phyloP scores from a whole-genome alignment of 2,888 invertebrate genomes.

The Neoscelio sp. region DNA sequence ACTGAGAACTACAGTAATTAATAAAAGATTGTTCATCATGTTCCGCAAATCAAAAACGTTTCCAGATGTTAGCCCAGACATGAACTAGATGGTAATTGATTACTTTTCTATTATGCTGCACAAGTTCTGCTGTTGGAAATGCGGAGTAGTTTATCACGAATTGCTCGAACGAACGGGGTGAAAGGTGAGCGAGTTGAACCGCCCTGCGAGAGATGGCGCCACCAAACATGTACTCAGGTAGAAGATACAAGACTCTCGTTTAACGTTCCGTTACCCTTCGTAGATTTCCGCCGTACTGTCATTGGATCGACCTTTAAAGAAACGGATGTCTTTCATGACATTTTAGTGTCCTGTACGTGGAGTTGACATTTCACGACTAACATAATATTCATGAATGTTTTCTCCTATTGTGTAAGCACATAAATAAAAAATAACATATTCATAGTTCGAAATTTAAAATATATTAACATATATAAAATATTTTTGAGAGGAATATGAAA shows the following conservation, averaged over 20 bases:
- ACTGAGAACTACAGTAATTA: too few relatives aligned
- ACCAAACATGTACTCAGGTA: constrained; percentile 15
- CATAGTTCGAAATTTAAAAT: too few relatives aligned
- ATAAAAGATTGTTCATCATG: too few relatives aligned
- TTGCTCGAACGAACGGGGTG: constrained; percentile 70
- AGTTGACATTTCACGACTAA: constrained; percentile 44
- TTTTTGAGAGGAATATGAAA: too few relatives aligned
- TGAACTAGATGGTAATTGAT: constrained; percentile 67
- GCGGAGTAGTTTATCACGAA: constrained; percentile 49
- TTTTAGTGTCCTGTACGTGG: constrained; percentile 28
- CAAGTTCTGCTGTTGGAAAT: constrained; percentile 65
- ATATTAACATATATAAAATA: too few relatives aligned
- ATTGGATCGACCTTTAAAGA: constrained; percentile 57
- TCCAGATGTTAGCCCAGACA: constrained; percentile 36
- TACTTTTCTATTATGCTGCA: constrained; percentile 20
- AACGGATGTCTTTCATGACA: constrained; percentile 54
- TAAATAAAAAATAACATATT: too few relatives aligned
- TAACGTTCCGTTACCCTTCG: constrained; percentile 56
- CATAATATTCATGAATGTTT: constrained; percentile 23
- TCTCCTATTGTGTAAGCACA: not conserved
- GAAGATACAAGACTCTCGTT: not conserved
- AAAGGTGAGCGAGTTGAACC: constrained; percentile 64
- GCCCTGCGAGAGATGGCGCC: constrained; percentile 69
- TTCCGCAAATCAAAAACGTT: not conserved
- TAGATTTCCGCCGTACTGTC: constrained; percentile 29